Percentiles rank a stretch among this genome's conserved stretches.
Conservation (phyloP, 1,140 invertebrate genomes). For the Notospermus geniculatus region DNA sequence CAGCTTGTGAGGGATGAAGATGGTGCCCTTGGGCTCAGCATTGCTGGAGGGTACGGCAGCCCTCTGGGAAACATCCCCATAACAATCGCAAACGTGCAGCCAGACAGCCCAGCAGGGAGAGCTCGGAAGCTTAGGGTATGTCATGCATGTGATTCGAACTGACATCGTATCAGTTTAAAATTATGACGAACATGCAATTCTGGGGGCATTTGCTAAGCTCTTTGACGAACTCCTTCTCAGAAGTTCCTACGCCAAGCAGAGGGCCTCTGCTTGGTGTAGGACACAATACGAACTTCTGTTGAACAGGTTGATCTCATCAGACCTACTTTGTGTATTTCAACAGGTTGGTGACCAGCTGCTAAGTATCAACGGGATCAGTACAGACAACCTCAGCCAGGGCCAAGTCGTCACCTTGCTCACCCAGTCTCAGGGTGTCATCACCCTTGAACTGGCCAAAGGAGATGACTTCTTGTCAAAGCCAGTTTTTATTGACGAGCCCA, state of each 20-base stretch:
- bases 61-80: slow-evolving; percentile 49
- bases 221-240: not conserved
- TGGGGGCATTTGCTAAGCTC: not conserved
- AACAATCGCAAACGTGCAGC: slow-evolving; percentile 46
- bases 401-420: slow-evolving; percentile 47
- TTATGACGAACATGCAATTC: too few species aligned
- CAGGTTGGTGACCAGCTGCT: slow-evolving; percentile 53
- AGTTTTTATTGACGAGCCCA: too few species aligned
- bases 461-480: too few species aligned
- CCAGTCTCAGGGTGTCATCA: slow-evolving; percentile 29
- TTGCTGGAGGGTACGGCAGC: slow-evolving; percentile 50
- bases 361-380: slow-evolving; percentile 43
- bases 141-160: too few species aligned
- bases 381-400: slow-evolving; percentile 47
- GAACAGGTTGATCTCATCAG: too few species aligned
- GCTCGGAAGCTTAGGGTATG: slow-evolving; percentile 42
- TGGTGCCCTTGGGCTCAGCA: slow-evolving; percentile 50
- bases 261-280: too few species aligned
- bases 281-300: too few species aligned
- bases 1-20: slow-evolving; percentile 42
- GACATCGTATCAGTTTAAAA: too few species aligned
- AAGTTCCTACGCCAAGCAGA: too few species aligned
- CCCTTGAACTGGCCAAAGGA: slow-evolving; percentile 34
- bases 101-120: slow-evolving; percentile 40
- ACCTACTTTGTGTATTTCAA: not conserved